Evolutionary conservation across 1,140 invertebrate species (phyloP), one percentile per base, ranked within the genome.

Genomic region (Dreissena polymorpha): DNA sequence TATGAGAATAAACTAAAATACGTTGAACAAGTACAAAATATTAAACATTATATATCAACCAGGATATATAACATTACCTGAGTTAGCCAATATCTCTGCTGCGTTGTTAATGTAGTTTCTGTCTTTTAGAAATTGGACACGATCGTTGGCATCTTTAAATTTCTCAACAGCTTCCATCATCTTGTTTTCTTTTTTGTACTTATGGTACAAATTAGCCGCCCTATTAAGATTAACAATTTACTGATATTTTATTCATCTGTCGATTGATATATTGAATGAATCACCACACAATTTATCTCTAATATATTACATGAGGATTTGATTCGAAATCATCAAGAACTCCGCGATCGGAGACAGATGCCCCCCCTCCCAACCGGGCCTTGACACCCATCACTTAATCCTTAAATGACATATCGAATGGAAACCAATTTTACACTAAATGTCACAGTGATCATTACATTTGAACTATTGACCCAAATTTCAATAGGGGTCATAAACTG

Each of bases 121-220:
- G 1, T 85, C 83, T 21, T 85, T 86, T 7, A 91, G 84, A 57
- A 91, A 91, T 13, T 75, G 70, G 8, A 89, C 79, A 72, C 86
- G 86, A 53, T 90, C 89, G 63, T 87, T 78, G 0, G 77, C 72
- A 29, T 84, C 76, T 3, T 83, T 79, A 65, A 90, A 71, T 51
- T 87, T 82, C 18, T 87, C 79, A 5, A 91, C 72, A 63, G 88
- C 86, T 13, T 84, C 88, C 69, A 87, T 73, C 85, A 90, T 88
- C 57, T 80, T 86, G 14, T 80, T 71, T 21, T 50, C 55, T 18
- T 89, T 87, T 8, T 83, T 85, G 14, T 81, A 55, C 23, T 63
- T 70, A 55, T 85, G 83, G 74, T 88, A 87, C 27, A 87, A 71
- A 23, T 86, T 85, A 25, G 90, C 90, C 60, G 90, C 84, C 75